A percentile compares a stretch with the other conserved stretches of the same genome.
These are phyloP conservation scores for Carapus acus DNA, from an alignment of 2,797 vertebrate genomes.

Conservation along the genomic window DNA sequence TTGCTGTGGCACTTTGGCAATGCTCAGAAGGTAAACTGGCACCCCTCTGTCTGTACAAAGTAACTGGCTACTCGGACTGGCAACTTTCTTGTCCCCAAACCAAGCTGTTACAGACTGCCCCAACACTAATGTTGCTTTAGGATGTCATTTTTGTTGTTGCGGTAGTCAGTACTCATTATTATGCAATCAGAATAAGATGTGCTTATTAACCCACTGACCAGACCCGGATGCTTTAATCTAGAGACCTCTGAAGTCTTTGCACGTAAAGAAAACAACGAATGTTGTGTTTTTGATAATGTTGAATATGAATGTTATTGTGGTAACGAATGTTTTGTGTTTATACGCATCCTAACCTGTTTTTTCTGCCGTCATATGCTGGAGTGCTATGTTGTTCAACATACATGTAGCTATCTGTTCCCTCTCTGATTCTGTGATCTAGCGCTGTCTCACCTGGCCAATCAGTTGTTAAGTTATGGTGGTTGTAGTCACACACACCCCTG, in stretches of 20 bases:
- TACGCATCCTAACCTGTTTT: conserved; percentile 59
- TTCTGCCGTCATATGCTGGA: conserved; percentile 48
- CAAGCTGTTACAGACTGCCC: too few species aligned
- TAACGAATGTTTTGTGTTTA: conserved; percentile 46
- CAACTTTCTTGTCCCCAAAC: too few species aligned
- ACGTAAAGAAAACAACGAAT: conserved; percentile 32
- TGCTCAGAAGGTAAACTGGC: too few species aligned
- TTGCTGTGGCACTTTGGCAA: too few species aligned
- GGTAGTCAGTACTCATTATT: too few species aligned
- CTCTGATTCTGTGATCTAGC: conserved; percentile 31
- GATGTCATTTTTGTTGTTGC: too few species aligned
- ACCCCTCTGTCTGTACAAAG: neutral
- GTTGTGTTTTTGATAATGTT: conserved; percentile 26
- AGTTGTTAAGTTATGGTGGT: conserved; percentile 41
- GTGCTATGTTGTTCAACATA: conserved; percentile 24
- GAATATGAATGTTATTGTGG: conserved; percentile 40
- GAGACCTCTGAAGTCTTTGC: conserved; percentile 7
- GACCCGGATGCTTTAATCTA: neutral
- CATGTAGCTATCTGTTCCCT: conserved; percentile 16
- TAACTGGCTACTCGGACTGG: too few species aligned
- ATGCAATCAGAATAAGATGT: too few species aligned
- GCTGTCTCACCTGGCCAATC: conserved; percentile 31
- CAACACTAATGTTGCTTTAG: too few species aligned
- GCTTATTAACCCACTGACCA: conserved; percentile 34
- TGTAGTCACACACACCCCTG: conserved; percentile 25